Percentiles rank a stretch among this genome's conserved stretches.
These are phyloP conservation scores for Ptilonorhynchus violaceus DNA, from an alignment of 2,113 vertebrate genomes.

Conservation along the genomic window DNA sequence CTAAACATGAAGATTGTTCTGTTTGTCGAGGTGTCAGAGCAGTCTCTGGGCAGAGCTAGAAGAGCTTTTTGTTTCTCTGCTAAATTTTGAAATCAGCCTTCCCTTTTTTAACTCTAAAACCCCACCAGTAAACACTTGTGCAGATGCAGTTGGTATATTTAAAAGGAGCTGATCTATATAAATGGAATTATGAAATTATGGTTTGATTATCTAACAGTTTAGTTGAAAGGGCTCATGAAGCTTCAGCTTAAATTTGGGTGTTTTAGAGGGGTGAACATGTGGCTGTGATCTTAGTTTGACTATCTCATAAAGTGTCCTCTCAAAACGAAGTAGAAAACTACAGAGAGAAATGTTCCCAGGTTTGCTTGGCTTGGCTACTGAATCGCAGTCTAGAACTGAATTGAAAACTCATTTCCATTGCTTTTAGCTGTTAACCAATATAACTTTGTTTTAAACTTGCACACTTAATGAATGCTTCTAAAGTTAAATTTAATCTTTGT, in stretches of 20 bases:
- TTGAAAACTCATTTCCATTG: neutral
- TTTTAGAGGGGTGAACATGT: neutral
- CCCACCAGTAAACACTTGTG: neutral
- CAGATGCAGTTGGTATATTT: neutral
- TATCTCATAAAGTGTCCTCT: neutral
- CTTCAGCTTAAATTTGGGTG: neutral
- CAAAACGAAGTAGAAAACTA: neutral
- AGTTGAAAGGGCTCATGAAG: neutral
- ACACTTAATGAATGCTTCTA: neutral
- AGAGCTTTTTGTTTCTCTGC: neutral
- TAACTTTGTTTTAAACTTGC: conserved; percentile 4
- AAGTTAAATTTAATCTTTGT: conserved; percentile 16
- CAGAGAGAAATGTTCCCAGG: neutral
- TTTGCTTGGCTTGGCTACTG: neutral
- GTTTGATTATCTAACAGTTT: neutral
- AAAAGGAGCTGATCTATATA: neutral
- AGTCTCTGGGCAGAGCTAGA: neutral
- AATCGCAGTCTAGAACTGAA: neutral
- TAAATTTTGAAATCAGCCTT: neutral
- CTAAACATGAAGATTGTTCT: neutral
- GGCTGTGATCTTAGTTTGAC: neutral
- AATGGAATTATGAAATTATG: neutral
- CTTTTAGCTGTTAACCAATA: conserved; percentile 63
- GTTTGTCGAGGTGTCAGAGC: neutral
- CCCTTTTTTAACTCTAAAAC: neutral